Conservation (phyloP, 2,797 vertebrate genomes). For the Pachyuromys duprasi region DNA sequence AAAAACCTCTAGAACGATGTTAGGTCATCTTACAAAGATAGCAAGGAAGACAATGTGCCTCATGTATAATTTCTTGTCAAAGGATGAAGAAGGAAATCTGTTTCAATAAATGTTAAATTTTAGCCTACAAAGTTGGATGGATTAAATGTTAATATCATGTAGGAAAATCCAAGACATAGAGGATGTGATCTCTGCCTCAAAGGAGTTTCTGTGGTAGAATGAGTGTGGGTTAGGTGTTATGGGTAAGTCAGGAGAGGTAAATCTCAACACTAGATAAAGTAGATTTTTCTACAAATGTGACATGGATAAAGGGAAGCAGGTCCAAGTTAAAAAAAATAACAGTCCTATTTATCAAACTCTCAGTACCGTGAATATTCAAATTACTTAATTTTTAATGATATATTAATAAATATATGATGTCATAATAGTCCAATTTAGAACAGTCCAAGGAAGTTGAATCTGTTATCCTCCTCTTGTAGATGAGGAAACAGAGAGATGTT, state of each 20-base stretch:
- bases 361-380: not conserved
- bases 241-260: not conserved
- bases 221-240: constrained; percentile 28
- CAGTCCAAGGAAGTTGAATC: not conserved
- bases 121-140: not conserved
- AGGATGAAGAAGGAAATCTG: not conserved
- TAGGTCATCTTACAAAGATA: constrained; percentile 41
- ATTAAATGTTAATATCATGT: not conserved
- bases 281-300: not conserved
- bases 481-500: not conserved
- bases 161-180: not conserved
- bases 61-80: not conserved
- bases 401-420: not conserved
- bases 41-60: not conserved
- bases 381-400: not conserved
- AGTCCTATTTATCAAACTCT: not conserved
- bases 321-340: not conserved
- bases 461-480: not conserved
- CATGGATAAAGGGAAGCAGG: not conserved
- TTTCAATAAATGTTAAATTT: constrained; percentile 44
- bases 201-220: not conserved
- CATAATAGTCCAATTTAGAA: constrained; percentile 29
- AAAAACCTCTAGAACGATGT: constrained; percentile 3
- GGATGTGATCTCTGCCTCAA: not conserved
- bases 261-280: not conserved